Base-by-base conservation (phyloP, 2,888 invertebrate genomes). In the Andrena camellia region DNA sequence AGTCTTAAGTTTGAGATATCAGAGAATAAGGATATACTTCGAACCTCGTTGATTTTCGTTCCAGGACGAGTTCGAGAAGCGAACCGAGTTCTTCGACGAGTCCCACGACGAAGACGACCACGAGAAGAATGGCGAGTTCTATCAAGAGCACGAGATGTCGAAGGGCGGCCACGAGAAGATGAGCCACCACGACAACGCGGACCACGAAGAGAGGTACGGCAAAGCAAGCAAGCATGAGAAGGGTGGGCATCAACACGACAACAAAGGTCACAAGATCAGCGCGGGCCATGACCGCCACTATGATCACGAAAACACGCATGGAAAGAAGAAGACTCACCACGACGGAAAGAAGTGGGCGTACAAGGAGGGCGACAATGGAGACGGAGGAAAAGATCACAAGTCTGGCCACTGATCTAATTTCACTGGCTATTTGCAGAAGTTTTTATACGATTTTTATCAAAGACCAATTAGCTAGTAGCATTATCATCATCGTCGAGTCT, bases 81-180 rank as follows among this genome's bases (percentile, higher is more conserved):
- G 96, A 81, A 96, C 96, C 48, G 97, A 97, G 90, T 97, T 97
- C 94, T 97, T 96, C 90, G 97, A 97, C 90, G 97, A 97, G 92
- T 96, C 96, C 78, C 96, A 97, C 42, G 97, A 97, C 84, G 96
- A 96, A 2, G 96, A 95, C 0, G 96, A 96, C 33, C 95, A 95
- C 63, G 96, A 96, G 88, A 96, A 96, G 83, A 95, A 96, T 78
- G 96, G 96, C 0, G 96, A 95, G 0, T 95, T 94, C 91, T 95
- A 95, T 84, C 93, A 95, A 29, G 95, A 96, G 57, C 95, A 95
- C 75, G 94, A 94, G 59, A 92, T 92, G 76, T 92, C 95, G 82
- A 95, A 95, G 95, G 96, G 96, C 2, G 96, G 96, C 0, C 94
- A 95, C 79, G 94, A 94, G 86, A 96, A 96, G 91, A 95, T 95